A percentile compares a stretch with the other conserved stretches of the same genome.
phyloP scores from a whole-genome alignment of 2,113 vertebrate genomes.

The Urocolius indicus region DNA sequence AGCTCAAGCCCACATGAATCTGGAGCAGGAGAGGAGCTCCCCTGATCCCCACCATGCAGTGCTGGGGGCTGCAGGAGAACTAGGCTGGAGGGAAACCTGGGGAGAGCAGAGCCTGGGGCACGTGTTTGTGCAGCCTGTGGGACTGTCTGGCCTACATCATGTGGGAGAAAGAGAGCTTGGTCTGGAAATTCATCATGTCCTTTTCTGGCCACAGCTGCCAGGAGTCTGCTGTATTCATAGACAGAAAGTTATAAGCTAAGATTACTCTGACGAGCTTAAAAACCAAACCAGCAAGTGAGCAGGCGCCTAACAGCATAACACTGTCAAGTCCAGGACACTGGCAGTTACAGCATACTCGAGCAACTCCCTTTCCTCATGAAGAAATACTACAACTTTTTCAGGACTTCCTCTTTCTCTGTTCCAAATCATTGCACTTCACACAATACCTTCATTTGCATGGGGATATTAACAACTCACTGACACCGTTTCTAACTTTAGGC shows the following conservation, averaged over 20 bases:
- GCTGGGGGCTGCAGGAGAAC: fast-evolving
- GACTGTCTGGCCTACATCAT: fast-evolving
- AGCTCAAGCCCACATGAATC: fast-evolving
- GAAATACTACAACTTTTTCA: conserved; percentile 4
- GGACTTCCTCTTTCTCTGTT: conserved; percentile 29
- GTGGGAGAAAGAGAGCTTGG: fast-evolving
- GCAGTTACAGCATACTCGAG: background rate
- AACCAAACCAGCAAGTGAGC: background rate
- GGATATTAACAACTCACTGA: background rate
- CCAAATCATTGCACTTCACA: background rate
- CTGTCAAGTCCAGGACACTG: background rate
- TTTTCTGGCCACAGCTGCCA: background rate
- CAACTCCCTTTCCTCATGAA: background rate
- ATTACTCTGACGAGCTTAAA: background rate
- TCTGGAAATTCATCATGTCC: background rate
- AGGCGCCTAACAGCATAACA: background rate
- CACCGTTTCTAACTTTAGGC: background rate
- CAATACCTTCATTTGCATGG: conserved; percentile 12
- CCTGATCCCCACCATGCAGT: no score
- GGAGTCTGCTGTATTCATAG: background rate
- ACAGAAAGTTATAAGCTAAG: background rate
- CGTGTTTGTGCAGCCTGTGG: fast-evolving
- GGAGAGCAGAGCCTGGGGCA: background rate
- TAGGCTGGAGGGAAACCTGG: background rate
- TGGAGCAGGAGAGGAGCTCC: background rate